These are phyloP conservation scores for Lepidochitona cinerea DNA, from an alignment of 2,888 invertebrate species.

Conservation along the genomic window DNA sequence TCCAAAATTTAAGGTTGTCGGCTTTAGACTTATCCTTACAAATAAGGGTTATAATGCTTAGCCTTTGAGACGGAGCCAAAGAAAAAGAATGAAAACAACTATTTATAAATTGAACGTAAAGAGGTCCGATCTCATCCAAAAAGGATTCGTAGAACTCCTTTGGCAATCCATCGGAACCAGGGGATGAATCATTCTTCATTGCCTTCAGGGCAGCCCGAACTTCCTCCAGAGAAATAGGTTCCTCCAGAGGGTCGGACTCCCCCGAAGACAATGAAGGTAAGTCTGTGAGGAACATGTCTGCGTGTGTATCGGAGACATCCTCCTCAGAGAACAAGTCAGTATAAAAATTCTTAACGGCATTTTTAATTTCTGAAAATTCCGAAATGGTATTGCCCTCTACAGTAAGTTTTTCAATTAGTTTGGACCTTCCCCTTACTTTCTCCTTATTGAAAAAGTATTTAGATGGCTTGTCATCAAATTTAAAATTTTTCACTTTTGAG, in stretches of 20 bases:
- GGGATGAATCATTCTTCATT: slow-evolving; percentile 9
- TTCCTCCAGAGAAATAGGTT: neutral
- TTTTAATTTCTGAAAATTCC: too few species aligned
- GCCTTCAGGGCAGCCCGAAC: neutral
- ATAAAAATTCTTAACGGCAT: too few species aligned
- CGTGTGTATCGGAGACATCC: neutral
- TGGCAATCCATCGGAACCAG: slow-evolving; percentile 5
- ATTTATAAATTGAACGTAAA: neutral
- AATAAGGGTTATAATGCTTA: neutral
- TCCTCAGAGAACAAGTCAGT: neutral
- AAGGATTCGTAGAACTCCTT: slow-evolving; percentile 11
- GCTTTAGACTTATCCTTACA: neutral
- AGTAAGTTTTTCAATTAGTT: too few species aligned
- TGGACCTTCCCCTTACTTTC: too few species aligned
- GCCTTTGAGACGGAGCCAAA: neutral
- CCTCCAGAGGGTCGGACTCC: neutral
- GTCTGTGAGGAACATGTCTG: neutral
- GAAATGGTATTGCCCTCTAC: too few species aligned
- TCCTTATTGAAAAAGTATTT: too few species aligned
- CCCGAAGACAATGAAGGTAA: neutral
- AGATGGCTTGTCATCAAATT: too few species aligned
- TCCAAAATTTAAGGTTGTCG: neutral
- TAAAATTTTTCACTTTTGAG: too few species aligned
- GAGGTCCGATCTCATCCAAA: slow-evolving; percentile 1
- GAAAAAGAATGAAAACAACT: neutral